phyloP scores from a whole-genome alignment of 2,888 invertebrate species.

The Aspidiotus destructor region DNA sequence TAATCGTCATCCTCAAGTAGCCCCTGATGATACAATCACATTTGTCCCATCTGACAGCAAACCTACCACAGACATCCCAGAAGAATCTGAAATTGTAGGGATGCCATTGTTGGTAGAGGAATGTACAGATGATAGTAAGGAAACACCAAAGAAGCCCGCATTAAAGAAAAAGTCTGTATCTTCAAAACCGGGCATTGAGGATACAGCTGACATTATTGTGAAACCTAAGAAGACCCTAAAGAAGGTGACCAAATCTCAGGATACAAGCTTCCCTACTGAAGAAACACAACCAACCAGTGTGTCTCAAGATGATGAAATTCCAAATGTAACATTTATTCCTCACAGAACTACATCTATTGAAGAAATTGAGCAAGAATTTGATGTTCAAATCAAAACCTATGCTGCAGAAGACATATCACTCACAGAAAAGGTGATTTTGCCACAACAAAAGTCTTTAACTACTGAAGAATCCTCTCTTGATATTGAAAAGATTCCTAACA shows the following conservation, averaged over 20 bases:
- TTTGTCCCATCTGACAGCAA: slow-evolving; percentile 7
- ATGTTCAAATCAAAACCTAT: slow-evolving; percentile 72
- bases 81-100: slow-evolving; percentile 36
- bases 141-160: slow-evolving; percentile 12
- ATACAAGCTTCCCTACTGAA: not conserved
- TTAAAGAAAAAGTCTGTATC: slow-evolving; percentile 28
- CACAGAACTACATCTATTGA: slow-evolving; percentile 58
- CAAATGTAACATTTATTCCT: slow-evolving; percentile 57
- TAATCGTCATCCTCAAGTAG: not conserved
- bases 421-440: slow-evolving; percentile 70
- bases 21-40: slow-evolving; percentile 18
- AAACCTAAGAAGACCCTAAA: slow-evolving; percentile 52
- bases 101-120: too few species aligned
- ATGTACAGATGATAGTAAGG: not conserved
- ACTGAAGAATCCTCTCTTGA: not conserved
- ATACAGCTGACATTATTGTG: not conserved
- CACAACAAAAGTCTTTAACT: slow-evolving; percentile 46
- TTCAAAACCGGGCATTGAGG: not conserved
- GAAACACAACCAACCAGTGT: slow-evolving; percentile 47
- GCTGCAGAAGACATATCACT: slow-evolving; percentile 81
- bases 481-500: too few species aligned
- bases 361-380: slow-evolving; percentile 82
- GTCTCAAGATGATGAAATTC: slow-evolving; percentile 52
- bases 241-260: slow-evolving; percentile 40
- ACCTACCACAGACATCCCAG: slow-evolving; percentile 27